Conservation (phyloP, 2,888 invertebrate genomes). For the Magallana nippona region DNA sequence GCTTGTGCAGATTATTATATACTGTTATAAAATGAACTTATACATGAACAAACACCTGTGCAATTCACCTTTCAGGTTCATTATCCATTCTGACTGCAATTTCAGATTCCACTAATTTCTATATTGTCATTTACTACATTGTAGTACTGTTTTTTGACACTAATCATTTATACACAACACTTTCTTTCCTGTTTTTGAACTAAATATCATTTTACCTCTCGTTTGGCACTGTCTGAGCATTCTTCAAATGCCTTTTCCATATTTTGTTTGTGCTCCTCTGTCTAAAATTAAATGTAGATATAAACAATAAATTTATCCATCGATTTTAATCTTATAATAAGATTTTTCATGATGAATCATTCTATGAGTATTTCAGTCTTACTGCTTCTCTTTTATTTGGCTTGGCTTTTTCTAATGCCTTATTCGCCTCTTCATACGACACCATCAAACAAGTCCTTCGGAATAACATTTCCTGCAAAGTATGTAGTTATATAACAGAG, state of each 20-base stretch:
- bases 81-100: no score
- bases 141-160: no score
- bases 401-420: slow-evolving; percentile 79
- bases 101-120: no score
- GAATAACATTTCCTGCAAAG: slow-evolving; percentile 78
- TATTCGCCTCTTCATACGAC: slow-evolving; percentile 79
- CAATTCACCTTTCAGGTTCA: no score
- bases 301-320: background rate
- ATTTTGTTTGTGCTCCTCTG: slow-evolving; percentile 78
- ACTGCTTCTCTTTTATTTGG: slow-evolving; percentile 78
- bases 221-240: slow-evolving; percentile 79
- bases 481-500: background rate
- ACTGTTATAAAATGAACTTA: no score
- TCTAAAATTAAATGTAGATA: slow-evolving; percentile 67
- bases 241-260: slow-evolving; percentile 80
- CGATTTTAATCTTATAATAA: no score
- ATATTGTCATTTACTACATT: no score
- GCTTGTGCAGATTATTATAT: no score
- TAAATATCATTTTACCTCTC: slow-evolving; percentile 75
- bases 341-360: no score
- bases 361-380: slow-evolving; percentile 55
- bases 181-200: no score
- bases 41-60: no score
- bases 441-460: slow-evolving; percentile 79
- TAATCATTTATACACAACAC: no score